Evolutionary conservation across 2,888 invertebrate genomes (phyloP).

Genomic region (Hydrotaea cyrtoneurina): DNA sequence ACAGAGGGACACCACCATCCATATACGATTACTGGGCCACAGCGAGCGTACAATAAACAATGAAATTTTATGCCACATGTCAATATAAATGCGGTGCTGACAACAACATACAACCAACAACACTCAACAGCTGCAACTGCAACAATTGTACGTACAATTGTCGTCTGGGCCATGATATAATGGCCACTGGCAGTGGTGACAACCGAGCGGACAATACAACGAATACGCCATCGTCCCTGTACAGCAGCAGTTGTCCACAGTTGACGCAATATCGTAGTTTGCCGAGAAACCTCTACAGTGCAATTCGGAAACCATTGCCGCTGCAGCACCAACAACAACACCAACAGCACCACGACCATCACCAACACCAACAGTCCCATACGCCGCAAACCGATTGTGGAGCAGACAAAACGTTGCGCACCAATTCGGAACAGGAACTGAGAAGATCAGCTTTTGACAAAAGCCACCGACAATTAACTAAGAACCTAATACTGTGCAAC

Average conservation of each 20-base stretch:
- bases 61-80: conserved; percentile 79
- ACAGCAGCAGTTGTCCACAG: conserved; percentile 79
- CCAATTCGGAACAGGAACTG: conserved; percentile 67
- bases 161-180: conserved; percentile 73
- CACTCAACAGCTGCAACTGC: too few relatives aligned
- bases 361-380: conserved; percentile 55
- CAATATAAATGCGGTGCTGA: conserved; percentile 79
- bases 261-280: conserved; percentile 70
- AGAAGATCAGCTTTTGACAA: conserved; percentile 65
- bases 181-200: conserved; percentile 74
- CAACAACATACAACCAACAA: conserved; percentile 70
- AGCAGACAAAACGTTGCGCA: conserved; percentile 33
- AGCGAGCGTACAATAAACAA: conserved; percentile 70
- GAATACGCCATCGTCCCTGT: conserved; percentile 77
- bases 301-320: conserved; percentile 53
- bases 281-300: conserved; percentile 65
- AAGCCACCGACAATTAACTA: conserved; percentile 62
- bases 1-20: not conserved
- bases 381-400: conserved; percentile 33
- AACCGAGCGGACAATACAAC: conserved; percentile 69
- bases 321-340: conserved; percentile 49
- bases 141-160: conserved; percentile 67
- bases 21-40: conserved; percentile 28
- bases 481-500: conserved; percentile 76
- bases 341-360: conserved; percentile 52